Percentiles rank a stretch among this genome's conserved stretches.
Conservation (phyloP, 2,113 vertebrate genomes). For the Telmatochromis bifrenatus region DNA sequence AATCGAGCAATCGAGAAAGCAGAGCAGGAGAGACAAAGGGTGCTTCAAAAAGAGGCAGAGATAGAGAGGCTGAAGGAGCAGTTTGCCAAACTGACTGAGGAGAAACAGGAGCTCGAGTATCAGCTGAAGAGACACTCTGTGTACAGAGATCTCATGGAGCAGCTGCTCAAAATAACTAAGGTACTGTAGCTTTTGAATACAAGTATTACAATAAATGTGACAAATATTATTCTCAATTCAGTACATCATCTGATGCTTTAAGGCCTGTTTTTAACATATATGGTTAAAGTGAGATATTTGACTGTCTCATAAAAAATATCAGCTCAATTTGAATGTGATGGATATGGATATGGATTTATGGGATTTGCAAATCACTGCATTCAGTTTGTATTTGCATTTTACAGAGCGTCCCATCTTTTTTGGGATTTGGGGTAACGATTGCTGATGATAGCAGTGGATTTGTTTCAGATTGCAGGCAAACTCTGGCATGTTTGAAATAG, state of each 20-base stretch:
- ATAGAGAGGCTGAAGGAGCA: neutral
- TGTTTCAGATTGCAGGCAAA: neutral
- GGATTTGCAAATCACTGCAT: neutral
- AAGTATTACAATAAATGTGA: neutral
- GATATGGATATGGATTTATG: neutral
- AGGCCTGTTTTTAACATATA: neutral
- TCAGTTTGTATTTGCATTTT: neutral
- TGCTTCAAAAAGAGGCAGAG: slow-evolving; percentile 12
- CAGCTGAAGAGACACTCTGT: slow-evolving; percentile 28
- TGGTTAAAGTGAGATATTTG: neutral
- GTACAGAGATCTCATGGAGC: slow-evolving; percentile 69
- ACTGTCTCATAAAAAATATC: neutral
- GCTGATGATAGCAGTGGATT: neutral
- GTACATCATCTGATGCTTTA: neutral
- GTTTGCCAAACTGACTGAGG: neutral
- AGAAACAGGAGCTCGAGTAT: neutral
- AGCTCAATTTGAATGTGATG: neutral
- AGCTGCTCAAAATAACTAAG: slow-evolving; percentile 65
- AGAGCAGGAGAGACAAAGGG: neutral
- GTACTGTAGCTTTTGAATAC: neutral
- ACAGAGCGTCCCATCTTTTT: neutral
- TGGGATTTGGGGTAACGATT: neutral
- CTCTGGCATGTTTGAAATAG: neutral
- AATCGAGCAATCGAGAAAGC: slow-evolving; percentile 26
- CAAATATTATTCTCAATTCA: neutral